Conservation (phyloP, 2,113 vertebrate species). For the Xyrauchen texanus region DNA sequence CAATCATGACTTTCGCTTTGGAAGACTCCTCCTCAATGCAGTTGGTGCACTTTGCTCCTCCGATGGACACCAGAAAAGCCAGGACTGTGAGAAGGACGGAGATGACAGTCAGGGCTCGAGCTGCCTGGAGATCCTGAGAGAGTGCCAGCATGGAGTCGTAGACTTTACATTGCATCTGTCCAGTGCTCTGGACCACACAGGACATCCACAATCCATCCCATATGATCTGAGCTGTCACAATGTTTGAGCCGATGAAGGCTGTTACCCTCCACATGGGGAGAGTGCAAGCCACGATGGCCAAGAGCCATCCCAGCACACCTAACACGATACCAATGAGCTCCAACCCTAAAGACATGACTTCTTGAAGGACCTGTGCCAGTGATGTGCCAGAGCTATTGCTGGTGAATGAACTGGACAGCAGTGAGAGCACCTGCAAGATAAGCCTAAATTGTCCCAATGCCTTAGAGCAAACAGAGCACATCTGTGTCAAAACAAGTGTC, state of each 20-base stretch:
- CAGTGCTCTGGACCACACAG: slow-evolving; percentile 77
- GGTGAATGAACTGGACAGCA: background rate
- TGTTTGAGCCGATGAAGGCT: slow-evolving; percentile 78
- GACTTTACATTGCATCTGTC: slow-evolving; percentile 79
- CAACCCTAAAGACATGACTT: slow-evolving; percentile 72
- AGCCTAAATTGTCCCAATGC: slow-evolving; percentile 16
- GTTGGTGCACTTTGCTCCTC: slow-evolving; percentile 78
- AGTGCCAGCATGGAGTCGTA: slow-evolving; percentile 78
- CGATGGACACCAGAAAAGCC: slow-evolving; percentile 72
- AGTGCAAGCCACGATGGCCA: slow-evolving; percentile 72
- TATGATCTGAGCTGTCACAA: slow-evolving; percentile 77
- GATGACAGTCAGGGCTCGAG: slow-evolving; percentile 74
- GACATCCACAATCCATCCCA: slow-evolving; percentile 80
- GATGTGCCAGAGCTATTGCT: background rate
- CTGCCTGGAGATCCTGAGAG: slow-evolving; percentile 74
- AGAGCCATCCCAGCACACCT: slow-evolving; percentile 76
- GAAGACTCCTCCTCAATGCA: slow-evolving; percentile 75
- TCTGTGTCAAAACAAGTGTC: slow-evolving; percentile 53
- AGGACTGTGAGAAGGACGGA: slow-evolving; percentile 73
- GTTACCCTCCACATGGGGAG: slow-evolving; percentile 78
- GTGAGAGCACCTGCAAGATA: slow-evolving; percentile 7
- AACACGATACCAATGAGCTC: slow-evolving; percentile 74
- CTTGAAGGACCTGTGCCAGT: slow-evolving; percentile 14
- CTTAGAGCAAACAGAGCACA: slow-evolving; percentile 34
- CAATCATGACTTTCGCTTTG: slow-evolving; percentile 76